Conservation (phyloP, 2,888 invertebrate genomes). For the Ptychoptera albimana region DNA sequence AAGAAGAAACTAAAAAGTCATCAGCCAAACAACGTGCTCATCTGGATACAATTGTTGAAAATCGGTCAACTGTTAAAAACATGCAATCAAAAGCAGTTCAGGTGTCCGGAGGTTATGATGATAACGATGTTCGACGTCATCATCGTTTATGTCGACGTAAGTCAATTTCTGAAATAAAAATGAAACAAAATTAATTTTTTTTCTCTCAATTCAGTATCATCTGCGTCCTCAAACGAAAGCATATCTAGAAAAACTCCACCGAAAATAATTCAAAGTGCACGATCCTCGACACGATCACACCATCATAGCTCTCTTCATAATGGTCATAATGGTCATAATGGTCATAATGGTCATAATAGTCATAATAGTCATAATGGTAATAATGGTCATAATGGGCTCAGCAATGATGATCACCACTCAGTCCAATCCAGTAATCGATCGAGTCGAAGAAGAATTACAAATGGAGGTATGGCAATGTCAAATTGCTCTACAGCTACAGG, state of each 20-base stretch:
- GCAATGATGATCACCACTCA: background rate
- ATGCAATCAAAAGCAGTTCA: slow-evolving; percentile 10
- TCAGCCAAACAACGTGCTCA: slow-evolving; percentile 17
- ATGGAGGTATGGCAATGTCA: background rate
- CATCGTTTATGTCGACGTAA: slow-evolving; percentile 1
- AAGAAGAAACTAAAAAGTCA: slow-evolving; percentile 26
- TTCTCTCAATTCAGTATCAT: slow-evolving; percentile 6
- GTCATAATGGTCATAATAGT: background rate
- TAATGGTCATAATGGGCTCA: background rate
- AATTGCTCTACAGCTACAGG: background rate
- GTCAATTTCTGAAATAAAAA: slow-evolving; percentile 4
- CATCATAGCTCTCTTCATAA: no score
- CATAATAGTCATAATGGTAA: background rate
- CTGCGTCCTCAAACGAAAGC: slow-evolving; percentile 13
- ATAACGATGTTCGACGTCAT: slow-evolving; percentile 5
- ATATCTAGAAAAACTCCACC: slow-evolving; percentile 3
- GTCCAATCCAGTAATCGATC: slow-evolving; percentile 3
- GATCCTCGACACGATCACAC: no score
- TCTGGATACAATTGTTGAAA: slow-evolving; percentile 29
- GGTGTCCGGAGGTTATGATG: slow-evolving; percentile 7
- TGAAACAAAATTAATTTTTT: background rate
- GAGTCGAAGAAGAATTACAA: background rate
- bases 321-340: no score
- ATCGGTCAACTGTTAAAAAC: slow-evolving; percentile 10
- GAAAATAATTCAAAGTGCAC: slow-evolving; percentile 3